These are phyloP conservation scores for Sphecodes monilicornis DNA, from an alignment of 2,888 invertebrate species.

Conservation along the genomic window DNA sequence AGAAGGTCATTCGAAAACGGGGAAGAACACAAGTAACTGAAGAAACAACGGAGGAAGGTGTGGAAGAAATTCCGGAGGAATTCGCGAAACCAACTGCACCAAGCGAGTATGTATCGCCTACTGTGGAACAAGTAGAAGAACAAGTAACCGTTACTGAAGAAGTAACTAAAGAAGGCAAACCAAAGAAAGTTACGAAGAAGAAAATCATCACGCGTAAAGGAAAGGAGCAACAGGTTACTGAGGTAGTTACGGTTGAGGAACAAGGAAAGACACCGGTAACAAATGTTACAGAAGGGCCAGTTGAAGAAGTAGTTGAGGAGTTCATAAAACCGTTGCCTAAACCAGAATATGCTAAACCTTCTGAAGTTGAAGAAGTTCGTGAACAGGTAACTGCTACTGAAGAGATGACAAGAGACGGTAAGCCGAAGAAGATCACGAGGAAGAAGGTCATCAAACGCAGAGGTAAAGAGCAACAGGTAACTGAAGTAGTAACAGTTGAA, in stretches of 20 bases:
- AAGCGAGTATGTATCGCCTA: background rate
- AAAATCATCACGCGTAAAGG: conserved; percentile 62
- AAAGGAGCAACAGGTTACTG: conserved; percentile 67
- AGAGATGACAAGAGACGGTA: conserved; percentile 81
- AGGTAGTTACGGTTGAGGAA: conserved; percentile 75
- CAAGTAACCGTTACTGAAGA: conserved; percentile 71
- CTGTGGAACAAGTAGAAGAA: conserved; percentile 38
- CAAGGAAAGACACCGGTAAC: conserved; percentile 70
- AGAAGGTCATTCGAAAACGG: conserved; percentile 54
- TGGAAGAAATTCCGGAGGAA: conserved; percentile 61
- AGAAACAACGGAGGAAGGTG: conserved; percentile 68
- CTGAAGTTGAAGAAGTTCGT: conserved; percentile 59
- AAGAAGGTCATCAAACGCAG: conserved; percentile 74
- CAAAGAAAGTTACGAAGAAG: conserved; percentile 70
- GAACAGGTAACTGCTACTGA: conserved; percentile 72
- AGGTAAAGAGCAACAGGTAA: conserved; percentile 77
- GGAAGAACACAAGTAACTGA: conserved; percentile 68
- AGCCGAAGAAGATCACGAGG: conserved; percentile 73
- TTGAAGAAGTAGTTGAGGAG: conserved; percentile 18
- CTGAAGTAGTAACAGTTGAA: conserved; percentile 66
- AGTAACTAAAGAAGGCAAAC: conserved; percentile 69
- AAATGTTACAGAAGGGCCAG: background rate
- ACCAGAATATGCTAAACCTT: conserved; percentile 73
- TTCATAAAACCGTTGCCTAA: conserved; percentile 52
- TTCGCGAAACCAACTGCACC: conserved; percentile 10